Conservation (phyloP, 2,113 vertebrate species). For the Bos javanicus region DNA sequence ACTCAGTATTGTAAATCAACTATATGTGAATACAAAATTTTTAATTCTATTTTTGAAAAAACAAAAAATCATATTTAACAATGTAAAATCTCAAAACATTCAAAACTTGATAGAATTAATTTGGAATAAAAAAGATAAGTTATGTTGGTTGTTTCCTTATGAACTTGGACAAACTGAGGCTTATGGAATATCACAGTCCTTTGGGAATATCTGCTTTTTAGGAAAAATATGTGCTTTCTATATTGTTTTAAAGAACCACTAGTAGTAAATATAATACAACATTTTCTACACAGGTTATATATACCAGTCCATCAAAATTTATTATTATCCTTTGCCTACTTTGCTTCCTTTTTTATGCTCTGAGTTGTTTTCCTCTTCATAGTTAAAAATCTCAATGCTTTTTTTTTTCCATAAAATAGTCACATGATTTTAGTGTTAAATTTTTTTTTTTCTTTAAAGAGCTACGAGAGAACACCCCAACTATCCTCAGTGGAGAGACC, state of each 20-base stretch:
- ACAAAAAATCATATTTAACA: background rate
- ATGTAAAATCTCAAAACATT: background rate
- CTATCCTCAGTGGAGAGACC: background rate
- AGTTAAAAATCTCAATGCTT: background rate
- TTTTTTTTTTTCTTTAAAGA: background rate
- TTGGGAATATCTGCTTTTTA: background rate
- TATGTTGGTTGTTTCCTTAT: conserved; percentile 32
- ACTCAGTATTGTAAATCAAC: background rate
- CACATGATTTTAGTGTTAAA: background rate
- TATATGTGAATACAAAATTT: background rate
- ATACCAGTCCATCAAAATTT: background rate
- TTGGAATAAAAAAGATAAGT: background rate
- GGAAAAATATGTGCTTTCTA: background rate
- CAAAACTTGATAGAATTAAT: background rate
- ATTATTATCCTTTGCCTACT: background rate
- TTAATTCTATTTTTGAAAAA: background rate
- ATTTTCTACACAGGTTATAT: background rate
- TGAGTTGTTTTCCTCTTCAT: background rate
- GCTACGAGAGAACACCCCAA: background rate
- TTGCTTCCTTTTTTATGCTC: background rate
- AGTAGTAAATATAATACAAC: background rate
- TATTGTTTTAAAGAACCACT: background rate
- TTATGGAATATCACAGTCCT: background rate
- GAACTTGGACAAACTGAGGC: background rate
- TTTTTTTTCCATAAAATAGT: background rate